Conservation (phyloP, 2,113 vertebrate species). For the Ophiodon elongatus region DNA sequence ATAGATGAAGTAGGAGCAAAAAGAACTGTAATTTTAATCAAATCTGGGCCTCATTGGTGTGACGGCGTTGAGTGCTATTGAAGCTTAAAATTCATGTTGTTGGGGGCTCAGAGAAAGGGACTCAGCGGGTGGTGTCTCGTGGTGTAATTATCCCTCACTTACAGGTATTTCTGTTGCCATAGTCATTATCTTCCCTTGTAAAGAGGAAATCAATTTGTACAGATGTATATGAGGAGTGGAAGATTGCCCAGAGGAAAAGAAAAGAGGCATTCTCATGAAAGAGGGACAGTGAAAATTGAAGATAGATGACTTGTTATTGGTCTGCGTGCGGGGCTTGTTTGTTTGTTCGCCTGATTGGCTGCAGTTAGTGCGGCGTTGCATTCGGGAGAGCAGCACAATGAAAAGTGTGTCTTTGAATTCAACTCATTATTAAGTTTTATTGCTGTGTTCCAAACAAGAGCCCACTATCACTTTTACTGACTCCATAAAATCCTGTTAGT, state of each 20-base stretch:
- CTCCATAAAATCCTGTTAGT: conserved; percentile 23
- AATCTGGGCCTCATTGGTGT: conserved; percentile 76
- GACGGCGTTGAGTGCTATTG: conserved; percentile 74
- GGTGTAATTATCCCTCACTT: conserved; percentile 86
- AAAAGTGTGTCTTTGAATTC: conserved; percentile 59
- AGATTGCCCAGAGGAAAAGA: conserved; percentile 66
- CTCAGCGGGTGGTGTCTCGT: conserved; percentile 78
- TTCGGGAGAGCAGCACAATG: conserved; percentile 56
- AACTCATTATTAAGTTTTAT: conserved; percentile 73
- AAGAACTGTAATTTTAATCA: conserved; percentile 87
- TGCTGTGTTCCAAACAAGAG: conserved; percentile 65
- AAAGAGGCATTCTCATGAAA: conserved; percentile 56
- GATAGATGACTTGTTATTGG: conserved; percentile 68
- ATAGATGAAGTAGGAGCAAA: conserved; percentile 83
- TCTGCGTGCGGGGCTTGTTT: conserved; percentile 62
- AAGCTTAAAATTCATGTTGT: conserved; percentile 84
- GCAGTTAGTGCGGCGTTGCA: conserved; percentile 59
- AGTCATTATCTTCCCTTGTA: conserved; percentile 84
- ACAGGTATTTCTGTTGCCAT: conserved; percentile 86
- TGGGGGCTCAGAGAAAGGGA: conserved; percentile 75
- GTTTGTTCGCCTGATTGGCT: conserved; percentile 74
- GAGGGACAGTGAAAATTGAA: conserved; percentile 66
- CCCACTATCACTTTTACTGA: conserved; percentile 36
- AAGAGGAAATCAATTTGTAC: conserved; percentile 86
- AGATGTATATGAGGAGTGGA: conserved; percentile 82